phyloP scores from a whole-genome alignment of 1,140 invertebrate genomes.

The Limonius californicus region DNA sequence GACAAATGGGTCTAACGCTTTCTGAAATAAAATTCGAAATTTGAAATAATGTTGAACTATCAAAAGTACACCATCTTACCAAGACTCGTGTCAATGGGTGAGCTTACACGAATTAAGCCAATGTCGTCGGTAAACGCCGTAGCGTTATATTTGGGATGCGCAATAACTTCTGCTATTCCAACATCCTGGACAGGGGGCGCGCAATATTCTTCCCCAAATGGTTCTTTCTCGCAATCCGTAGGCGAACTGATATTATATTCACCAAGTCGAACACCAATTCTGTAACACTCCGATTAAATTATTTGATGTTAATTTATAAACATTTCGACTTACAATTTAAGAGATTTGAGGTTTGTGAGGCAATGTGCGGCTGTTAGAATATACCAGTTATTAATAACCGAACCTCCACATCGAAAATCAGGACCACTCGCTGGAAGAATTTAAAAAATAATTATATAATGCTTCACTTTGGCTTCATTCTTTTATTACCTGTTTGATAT shows the following conservation, averaged over 20 bases:
- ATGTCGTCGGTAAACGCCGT: constrained; percentile 50
- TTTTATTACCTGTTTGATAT: constrained; percentile 35
- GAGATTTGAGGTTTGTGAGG: too few species aligned
- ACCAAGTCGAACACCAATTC: constrained; percentile 37
- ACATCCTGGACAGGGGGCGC: constrained; percentile 39
- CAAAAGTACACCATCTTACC: too few species aligned
- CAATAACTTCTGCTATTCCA: constrained; percentile 37
- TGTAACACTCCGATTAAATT: too few species aligned
- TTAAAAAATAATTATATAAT: constrained; percentile 13
- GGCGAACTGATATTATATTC: constrained; percentile 41
- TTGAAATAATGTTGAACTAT: too few species aligned
- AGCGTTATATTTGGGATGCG: constrained; percentile 48
- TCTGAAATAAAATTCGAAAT: too few species aligned
- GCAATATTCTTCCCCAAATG: constrained; percentile 26
- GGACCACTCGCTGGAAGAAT: too few species aligned
- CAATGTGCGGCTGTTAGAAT: constrained; percentile 57
- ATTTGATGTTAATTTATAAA: too few species aligned
- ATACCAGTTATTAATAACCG: constrained; percentile 53
- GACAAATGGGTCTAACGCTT: too few species aligned
- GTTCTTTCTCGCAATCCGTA: constrained; percentile 32
- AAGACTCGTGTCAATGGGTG: neutral
- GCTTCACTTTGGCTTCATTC: too few species aligned
- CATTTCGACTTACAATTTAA: too few species aligned
- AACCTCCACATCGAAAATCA: constrained; percentile 55
- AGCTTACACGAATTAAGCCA: constrained; percentile 43